Percentiles rank a stretch among this genome's conserved stretches.
These are phyloP conservation scores for Drosophila formosana DNA, from an alignment of 2,888 invertebrate species.

Conservation along the genomic window DNA sequence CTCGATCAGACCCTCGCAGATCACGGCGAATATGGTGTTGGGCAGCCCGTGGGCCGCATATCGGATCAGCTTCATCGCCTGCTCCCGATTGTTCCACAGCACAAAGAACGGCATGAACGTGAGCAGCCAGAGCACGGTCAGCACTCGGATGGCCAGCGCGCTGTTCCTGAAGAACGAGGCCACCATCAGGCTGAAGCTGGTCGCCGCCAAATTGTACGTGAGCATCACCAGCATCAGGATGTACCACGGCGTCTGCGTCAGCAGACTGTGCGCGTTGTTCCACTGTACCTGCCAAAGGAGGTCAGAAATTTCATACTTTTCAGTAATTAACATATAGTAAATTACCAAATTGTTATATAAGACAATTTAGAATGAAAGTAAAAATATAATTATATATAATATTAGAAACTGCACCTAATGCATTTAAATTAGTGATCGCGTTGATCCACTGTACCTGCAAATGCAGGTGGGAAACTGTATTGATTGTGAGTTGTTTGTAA, in stretches of 20 bases:
- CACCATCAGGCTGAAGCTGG: slow-evolving; percentile 91
- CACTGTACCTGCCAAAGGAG: slow-evolving; percentile 81
- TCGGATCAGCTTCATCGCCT: slow-evolving; percentile 8
- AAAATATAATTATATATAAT: too few species aligned
- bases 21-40: slow-evolving; percentile 90
- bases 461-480: too few species aligned
- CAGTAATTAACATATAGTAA: too few species aligned
- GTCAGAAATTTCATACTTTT: too few species aligned
- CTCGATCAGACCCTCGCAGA: slow-evolving; percentile 43
- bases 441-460: too few species aligned
- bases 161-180: slow-evolving; percentile 92
- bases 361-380: too few species aligned
- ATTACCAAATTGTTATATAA: too few species aligned
- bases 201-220: slow-evolving; percentile 89
- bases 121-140: slow-evolving; percentile 90
- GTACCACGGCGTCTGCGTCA: slow-evolving; percentile 89
- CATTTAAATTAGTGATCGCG: too few species aligned
- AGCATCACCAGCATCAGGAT: slow-evolving; percentile 89
- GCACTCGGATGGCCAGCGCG: slow-evolving; percentile 90
- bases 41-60: slow-evolving; percentile 86
- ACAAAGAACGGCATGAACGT: slow-evolving; percentile 90
- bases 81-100: slow-evolving; percentile 80
- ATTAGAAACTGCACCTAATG: too few species aligned
- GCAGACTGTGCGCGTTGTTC: slow-evolving; percentile 86
- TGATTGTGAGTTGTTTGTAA: too few species aligned